Percentiles rank a stretch among this genome's conserved stretches.
phyloP scores from a whole-genome alignment of 2,113 vertebrate genomes.

The Passer montanus region DNA sequence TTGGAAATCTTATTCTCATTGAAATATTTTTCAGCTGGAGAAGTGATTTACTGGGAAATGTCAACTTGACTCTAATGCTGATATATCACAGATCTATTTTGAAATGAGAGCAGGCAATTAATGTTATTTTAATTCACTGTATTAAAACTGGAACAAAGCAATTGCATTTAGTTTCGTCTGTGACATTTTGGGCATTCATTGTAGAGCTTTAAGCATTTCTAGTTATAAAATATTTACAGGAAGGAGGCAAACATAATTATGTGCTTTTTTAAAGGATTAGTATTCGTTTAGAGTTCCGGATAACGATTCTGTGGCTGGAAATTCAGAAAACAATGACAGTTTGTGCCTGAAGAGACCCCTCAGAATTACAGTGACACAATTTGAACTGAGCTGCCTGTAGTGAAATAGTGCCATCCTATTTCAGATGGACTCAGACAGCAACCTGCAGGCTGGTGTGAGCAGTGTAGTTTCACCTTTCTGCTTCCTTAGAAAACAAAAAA shows the following conservation, averaged over 20 bases:
- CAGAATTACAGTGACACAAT: background rate
- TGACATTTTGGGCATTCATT: background rate
- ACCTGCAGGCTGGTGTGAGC: background rate
- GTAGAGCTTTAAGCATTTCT: background rate
- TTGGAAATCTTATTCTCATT: background rate
- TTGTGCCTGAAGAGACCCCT: background rate
- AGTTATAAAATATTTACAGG: background rate
- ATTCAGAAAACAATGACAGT: background rate
- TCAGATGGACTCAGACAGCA: background rate
- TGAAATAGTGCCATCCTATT: background rate
- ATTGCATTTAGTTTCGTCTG: background rate
- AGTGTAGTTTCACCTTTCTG: background rate
- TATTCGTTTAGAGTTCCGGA: background rate
- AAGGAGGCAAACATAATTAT: background rate
- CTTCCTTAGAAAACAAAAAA: background rate
- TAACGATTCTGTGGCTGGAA: background rate
- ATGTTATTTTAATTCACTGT: background rate
- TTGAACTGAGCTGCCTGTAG: background rate
- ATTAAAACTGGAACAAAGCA: slow-evolving; percentile 23
- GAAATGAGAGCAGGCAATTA: slow-evolving; percentile 7
- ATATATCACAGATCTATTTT: background rate
- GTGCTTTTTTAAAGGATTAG: background rate
- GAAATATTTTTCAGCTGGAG: background rate
- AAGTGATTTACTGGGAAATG: background rate
- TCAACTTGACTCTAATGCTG: background rate